Conservation (phyloP, 2,888 invertebrate genomes). For the Atrina japonica region DNA sequence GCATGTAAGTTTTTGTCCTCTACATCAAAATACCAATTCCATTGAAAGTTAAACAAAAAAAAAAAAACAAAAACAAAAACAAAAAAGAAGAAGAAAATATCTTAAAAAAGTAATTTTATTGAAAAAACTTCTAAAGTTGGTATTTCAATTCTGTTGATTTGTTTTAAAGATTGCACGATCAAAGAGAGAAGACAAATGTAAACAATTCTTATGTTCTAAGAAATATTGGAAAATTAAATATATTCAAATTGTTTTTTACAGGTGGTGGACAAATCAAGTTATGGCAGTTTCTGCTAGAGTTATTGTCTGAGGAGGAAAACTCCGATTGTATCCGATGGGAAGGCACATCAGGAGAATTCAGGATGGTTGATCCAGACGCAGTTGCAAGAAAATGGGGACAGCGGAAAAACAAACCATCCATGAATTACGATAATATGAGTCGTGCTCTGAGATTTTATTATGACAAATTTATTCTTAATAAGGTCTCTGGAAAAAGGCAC, state of each 20-base stretch:
- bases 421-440: slow-evolving; percentile 69
- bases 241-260: too few relatives aligned
- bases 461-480: slow-evolving; percentile 74
- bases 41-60: too few relatives aligned
- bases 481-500: slow-evolving; percentile 66
- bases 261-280: slow-evolving; percentile 94
- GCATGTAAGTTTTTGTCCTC: slow-evolving; percentile 31
- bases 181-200: too few relatives aligned
- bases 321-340: slow-evolving; percentile 61
- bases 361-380: slow-evolving; percentile 64
- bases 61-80: too few relatives aligned
- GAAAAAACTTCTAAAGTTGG: neutral
- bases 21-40: too few relatives aligned
- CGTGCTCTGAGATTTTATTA: slow-evolving; percentile 75
- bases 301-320: slow-evolving; percentile 88
- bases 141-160: too few relatives aligned
- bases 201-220: too few relatives aligned
- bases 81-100: too few relatives aligned
- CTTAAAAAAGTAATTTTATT: neutral
- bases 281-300: slow-evolving; percentile 98
- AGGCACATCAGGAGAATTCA: slow-evolving; percentile 60
- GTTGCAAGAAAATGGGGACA: slow-evolving; percentile 63
- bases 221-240: too few relatives aligned
- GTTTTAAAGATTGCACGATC: too few relatives aligned
- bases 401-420: slow-evolving; percentile 59